phyloP scores from a whole-genome alignment of 2,888 invertebrate species.

The Cephus rjabovi region DNA sequence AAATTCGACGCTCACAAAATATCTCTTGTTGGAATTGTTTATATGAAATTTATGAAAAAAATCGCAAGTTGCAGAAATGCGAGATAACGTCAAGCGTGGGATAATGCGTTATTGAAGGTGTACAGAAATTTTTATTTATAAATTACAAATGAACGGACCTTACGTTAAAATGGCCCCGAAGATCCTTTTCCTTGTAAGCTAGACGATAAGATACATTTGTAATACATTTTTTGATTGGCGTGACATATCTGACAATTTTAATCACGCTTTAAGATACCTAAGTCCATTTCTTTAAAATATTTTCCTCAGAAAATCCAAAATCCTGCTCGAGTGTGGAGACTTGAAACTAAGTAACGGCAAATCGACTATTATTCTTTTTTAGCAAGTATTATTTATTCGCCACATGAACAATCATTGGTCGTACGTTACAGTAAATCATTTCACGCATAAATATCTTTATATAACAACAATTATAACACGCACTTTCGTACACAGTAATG shows the following conservation, averaged over 20 bases:
- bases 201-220: slow-evolving; percentile 27
- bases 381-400: not conserved
- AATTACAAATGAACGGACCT: not conserved
- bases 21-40: not conserved
- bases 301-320: not conserved
- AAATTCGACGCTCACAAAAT: not conserved
- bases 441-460: not conserved
- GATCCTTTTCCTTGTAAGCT: slow-evolving; percentile 24
- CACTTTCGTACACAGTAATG: not conserved
- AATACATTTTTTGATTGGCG: slow-evolving; percentile 32
- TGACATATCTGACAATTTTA: slow-evolving; percentile 17
- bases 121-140: not conserved
- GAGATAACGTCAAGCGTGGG: not conserved
- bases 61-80: not conserved
- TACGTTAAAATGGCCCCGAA: not conserved
- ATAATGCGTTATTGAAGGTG: not conserved
- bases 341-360: not conserved
- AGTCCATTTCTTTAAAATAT: not conserved
- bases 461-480: not conserved
- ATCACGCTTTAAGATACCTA: not conserved
- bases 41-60: not conserved
- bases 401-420: not conserved
- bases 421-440: not conserved
- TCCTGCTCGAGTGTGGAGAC: not conserved
- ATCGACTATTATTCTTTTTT: not conserved